Evolutionary conservation across 2,113 vertebrate species (phyloP).

Genomic region (Eulacestoma nigropectus): DNA sequence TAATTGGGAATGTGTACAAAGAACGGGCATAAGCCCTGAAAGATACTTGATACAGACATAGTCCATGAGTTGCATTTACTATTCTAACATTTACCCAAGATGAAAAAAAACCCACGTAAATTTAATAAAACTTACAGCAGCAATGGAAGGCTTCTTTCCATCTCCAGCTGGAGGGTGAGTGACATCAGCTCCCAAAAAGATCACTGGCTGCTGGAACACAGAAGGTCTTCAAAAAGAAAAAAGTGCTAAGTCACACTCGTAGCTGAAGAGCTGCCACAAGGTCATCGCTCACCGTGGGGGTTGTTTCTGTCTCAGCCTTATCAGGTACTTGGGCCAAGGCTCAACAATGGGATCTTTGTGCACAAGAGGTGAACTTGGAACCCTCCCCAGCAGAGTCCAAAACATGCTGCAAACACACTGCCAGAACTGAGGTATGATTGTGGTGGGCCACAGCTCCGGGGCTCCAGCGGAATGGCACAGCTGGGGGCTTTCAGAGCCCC

Average conservation of each 20-base stretch:
- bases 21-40: not conserved
- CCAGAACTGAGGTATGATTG: not conserved
- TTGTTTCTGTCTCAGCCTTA: not conserved
- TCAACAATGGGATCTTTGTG: not conserved
- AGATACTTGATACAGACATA: not conserved
- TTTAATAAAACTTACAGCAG: slow-evolving; percentile 82
- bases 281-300: not conserved
- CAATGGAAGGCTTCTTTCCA: slow-evolving; percentile 98
- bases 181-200: slow-evolving; percentile 98
- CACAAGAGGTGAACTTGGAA: not conserved
- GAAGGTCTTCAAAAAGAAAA: slow-evolving; percentile 84
- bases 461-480: rapidly evolving
- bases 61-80: not conserved
- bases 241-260: slow-evolving; percentile 44
- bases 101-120: not conserved
- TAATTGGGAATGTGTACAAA: not conserved
- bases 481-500: not conserved
- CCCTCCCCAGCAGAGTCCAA: not conserved
- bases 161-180: slow-evolving; percentile 98
- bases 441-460: not conserved
- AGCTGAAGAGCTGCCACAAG: slow-evolving; percentile 25
- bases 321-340: not conserved
- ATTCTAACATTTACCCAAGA: not conserved
- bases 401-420: not conserved
- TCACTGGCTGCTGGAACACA: slow-evolving; percentile 99